Evolutionary conservation across 2,888 invertebrate genomes (phyloP).

Genomic region (Erebia palarica): DNA sequence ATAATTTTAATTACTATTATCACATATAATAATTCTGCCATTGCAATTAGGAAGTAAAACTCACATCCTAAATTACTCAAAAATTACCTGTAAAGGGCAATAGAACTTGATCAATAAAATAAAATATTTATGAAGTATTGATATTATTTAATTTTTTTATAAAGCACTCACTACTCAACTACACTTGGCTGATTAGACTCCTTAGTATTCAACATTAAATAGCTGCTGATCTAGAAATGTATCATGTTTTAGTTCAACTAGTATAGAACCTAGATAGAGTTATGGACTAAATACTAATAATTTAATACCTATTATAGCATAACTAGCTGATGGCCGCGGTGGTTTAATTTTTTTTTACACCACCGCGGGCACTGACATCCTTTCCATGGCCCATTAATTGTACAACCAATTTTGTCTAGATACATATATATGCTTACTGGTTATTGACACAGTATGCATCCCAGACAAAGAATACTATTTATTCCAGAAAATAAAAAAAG

Average conservation of each 20-base stretch:
- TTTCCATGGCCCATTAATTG: no score
- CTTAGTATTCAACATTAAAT: background rate
- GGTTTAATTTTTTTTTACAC: no score
- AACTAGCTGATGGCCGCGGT: no score
- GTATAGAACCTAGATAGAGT: no score
- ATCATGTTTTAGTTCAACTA: background rate
- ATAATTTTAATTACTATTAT: conserved; percentile 37
- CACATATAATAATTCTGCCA: conserved; percentile 13
- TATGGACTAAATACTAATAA: no score
- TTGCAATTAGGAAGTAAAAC: conserved; percentile 30
- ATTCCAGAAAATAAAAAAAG: no score
- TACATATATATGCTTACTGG: no score
- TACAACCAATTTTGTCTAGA: no score
- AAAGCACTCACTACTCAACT: conserved; percentile 17
- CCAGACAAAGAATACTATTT: no score
- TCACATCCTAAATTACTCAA: conserved; percentile 16
- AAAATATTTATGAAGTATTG: conserved; percentile 14
- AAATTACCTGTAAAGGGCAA: conserved; percentile 29
- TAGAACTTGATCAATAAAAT: conserved; percentile 32
- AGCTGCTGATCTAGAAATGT: conserved; percentile 7
- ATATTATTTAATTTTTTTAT: background rate
- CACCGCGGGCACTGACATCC: no score
- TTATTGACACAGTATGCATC: no score
- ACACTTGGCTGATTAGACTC: conserved; percentile 6
- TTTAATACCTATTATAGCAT: no score